Base-by-base conservation (phyloP, 2,797 vertebrate species). In the Chaetodon trifasciatus region DNA sequence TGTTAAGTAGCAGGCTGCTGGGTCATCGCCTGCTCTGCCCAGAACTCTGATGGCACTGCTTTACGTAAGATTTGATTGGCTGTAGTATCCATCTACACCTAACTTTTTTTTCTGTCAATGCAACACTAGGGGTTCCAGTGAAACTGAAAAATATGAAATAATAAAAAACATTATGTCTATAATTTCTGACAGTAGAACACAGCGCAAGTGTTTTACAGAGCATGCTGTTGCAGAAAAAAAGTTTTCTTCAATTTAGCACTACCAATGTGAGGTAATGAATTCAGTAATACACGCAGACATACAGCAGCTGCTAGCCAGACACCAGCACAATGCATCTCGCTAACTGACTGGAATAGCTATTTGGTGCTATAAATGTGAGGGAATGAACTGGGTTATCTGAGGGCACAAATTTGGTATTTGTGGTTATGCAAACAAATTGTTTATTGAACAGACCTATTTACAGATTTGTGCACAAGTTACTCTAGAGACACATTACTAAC, bases 401-500 rank as follows among this genome's bases (percentile, higher is more conserved):
- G 17, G 37, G 35, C 44, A 69, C 32, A 55, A 68, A 67, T 67
- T 46, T 74, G 74, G 50, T 70, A 70, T 46, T 50, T n/a, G 58
- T 40, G 40, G 57, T 55, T 37, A 62, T 77, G 42, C 46, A 46
- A 47, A 60, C 21, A 55, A 37, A 49, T 72, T 42, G 75, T 85
- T 88, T 70, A 65, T 62, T 73, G 17, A 78, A n/a, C 37, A 40
- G 63, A 44, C 28, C 6, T 69, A 24, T 69, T 72, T 57, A 9
- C 37, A 40, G 46, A 78, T 80, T 37, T 67, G 55, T 74, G 24
- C 40, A 71, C 52, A 79, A 40, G 8, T 74, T 4, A 52, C 46
- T 58, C 28, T 35, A 19, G 6, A 61, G 1, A 75, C 32, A 52
- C 23, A 19, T 35, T 19, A 52, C 3, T 55, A 69, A 53, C 47